Conservation (phyloP, 37 sponge, comb jelly and placozoan genomes). For the Eunapius fragilis region DNA sequence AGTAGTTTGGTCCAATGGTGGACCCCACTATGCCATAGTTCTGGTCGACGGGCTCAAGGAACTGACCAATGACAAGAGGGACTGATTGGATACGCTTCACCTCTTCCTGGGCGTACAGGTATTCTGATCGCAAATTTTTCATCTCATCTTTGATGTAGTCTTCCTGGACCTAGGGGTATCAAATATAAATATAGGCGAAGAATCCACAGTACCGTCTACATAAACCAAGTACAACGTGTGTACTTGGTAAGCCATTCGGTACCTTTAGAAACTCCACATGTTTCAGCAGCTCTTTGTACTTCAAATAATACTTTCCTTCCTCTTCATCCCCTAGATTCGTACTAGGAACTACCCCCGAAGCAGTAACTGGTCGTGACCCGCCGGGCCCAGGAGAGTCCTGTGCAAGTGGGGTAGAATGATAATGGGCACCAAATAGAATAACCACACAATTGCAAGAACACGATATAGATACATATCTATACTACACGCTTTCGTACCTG, state of each 20-base stretch:
- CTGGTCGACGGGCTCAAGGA: conserved; percentile 98
- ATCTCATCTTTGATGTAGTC: conserved; percentile 99
- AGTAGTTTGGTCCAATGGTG: conserved; percentile 79
- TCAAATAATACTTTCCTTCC: conserved; percentile 82
- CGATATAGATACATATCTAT: not conserved
- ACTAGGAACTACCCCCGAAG: not conserved
- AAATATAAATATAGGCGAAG: no score
- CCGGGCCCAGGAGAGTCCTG: not conserved
- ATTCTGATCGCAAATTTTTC: conserved; percentile 94
- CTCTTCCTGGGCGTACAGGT: conserved; percentile 90
- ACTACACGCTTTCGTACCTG: not conserved
- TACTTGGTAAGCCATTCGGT: not conserved
- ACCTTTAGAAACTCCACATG: conserved; percentile 94
- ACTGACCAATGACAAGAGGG: conserved; percentile 99
- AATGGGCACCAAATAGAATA: not conserved
- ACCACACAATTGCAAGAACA: not conserved
- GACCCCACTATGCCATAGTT: conserved; percentile 95
- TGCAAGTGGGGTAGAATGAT: no score
- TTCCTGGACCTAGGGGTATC: conserved; percentile 99
- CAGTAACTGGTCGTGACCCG: conserved; percentile 12
- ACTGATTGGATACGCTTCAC: conserved; percentile 99
- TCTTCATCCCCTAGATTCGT: not conserved
- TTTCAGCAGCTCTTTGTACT: conserved; percentile 86
- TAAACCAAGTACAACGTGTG: not conserved
- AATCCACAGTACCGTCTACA: no score